Evolutionary conservation across 2,797 vertebrate species (phyloP).

Genomic region (Glossophaga mutica): DNA sequence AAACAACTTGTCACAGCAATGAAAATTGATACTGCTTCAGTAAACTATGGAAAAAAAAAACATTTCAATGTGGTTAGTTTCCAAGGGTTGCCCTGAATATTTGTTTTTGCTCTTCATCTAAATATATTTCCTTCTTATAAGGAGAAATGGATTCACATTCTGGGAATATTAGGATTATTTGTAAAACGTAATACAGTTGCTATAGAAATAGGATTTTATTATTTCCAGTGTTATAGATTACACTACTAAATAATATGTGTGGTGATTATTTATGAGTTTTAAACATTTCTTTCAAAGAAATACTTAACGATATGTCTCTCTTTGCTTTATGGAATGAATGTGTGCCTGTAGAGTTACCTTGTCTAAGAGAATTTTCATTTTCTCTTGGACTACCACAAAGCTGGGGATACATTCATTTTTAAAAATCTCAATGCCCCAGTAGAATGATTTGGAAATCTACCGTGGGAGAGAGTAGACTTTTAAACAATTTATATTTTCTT

Average conservation of each 20-base stretch:
- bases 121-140: not conserved
- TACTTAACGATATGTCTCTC: too few species aligned
- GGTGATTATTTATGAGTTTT: not conserved
- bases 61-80: not conserved
- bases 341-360: not conserved
- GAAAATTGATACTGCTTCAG: not conserved
- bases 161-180: not conserved
- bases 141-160: not conserved
- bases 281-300: not conserved
- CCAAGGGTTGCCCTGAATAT: not conserved
- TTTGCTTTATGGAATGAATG: not conserved
- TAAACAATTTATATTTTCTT: not conserved
- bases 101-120: not conserved
- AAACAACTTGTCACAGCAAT: not conserved
- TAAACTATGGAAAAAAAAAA: not conserved
- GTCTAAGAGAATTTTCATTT: not conserved
- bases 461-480: not conserved
- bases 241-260: not conserved
- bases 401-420: not conserved
- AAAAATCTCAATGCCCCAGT: not conserved
- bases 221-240: not conserved
- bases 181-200: not conserved
- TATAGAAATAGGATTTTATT: conserved; percentile 14
- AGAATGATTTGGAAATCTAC: not conserved
- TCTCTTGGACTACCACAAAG: not conserved